These are phyloP conservation scores for Thamnophis elegans DNA, from an alignment of 2,797 vertebrate species.

Conservation along the genomic window DNA sequence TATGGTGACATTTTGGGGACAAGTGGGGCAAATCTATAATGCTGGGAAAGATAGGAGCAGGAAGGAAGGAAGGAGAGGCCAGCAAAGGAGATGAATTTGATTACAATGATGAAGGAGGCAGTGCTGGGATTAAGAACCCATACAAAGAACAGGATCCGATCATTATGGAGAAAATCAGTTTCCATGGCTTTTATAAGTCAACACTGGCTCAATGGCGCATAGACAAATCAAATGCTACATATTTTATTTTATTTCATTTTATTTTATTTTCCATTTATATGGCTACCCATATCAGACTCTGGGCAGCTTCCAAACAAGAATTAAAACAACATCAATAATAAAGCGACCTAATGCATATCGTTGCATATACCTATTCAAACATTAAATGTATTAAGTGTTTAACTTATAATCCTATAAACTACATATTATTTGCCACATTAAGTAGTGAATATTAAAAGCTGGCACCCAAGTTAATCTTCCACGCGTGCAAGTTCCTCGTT, in stretches of 20 bases:
- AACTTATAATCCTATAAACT: neutral
- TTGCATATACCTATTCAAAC: neutral
- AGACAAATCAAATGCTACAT: neutral
- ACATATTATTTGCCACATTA: neutral
- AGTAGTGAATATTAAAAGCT: neutral
- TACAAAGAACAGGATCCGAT: neutral
- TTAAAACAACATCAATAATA: neutral
- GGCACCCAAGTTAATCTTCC: neutral
- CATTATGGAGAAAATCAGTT: neutral
- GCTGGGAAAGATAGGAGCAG: neutral
- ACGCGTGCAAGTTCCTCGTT: neutral
- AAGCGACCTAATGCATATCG: neutral
- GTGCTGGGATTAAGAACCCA: neutral
- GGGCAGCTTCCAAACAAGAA: neutral
- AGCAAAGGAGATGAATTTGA: neutral
- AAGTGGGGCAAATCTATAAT: neutral
- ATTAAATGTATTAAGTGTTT: neutral
- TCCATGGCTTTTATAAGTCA: neutral
- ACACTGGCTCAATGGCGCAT: neutral
- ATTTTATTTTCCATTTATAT: neutral
- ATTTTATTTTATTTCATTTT: too few species aligned
- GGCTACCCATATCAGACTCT: neutral
- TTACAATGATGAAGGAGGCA: neutral
- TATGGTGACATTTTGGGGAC: neutral
- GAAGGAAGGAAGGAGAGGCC: neutral